Evolutionary conservation across 23 tunicate genomes (phyloP).

Genomic region (Aplidium turbinatum): DNA sequence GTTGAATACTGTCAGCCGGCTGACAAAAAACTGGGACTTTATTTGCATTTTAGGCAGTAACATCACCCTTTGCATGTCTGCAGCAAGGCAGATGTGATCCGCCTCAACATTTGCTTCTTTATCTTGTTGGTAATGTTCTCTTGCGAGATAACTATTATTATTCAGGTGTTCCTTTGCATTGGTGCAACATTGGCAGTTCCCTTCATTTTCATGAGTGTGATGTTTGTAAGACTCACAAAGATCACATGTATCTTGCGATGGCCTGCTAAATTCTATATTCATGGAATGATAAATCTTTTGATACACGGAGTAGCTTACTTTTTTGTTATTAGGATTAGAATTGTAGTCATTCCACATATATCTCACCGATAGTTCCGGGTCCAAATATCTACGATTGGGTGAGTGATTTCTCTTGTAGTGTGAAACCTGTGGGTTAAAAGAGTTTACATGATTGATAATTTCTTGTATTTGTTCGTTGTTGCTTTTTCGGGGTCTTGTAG

Average conservation of each 20-base stretch:
- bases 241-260: slow-evolving; percentile 6
- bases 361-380: background rate
- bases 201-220: background rate
- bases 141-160: no score
- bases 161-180: background rate
- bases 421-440: background rate
- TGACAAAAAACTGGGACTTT: slow-evolving; percentile 11
- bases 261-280: background rate
- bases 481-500: background rate
- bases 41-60: slow-evolving; percentile 8
- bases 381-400: slow-evolving; percentile 1
- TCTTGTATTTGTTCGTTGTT: background rate
- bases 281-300: background rate
- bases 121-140: slow-evolving; percentile 11
- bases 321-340: background rate
- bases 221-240: background rate
- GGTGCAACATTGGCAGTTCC: background rate
- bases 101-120: background rate
- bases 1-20: slow-evolving; percentile 7
- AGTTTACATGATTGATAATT: background rate
- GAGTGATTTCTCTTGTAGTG: background rate
- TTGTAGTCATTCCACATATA: slow-evolving; percentile 7
- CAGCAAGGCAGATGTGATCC: slow-evolving; percentile 14
- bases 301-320: background rate
- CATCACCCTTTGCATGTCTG: slow-evolving; percentile 20